Evolutionary conservation across 2,797 vertebrate species (phyloP).

Genomic region (Bothrops alternatus): DNA sequence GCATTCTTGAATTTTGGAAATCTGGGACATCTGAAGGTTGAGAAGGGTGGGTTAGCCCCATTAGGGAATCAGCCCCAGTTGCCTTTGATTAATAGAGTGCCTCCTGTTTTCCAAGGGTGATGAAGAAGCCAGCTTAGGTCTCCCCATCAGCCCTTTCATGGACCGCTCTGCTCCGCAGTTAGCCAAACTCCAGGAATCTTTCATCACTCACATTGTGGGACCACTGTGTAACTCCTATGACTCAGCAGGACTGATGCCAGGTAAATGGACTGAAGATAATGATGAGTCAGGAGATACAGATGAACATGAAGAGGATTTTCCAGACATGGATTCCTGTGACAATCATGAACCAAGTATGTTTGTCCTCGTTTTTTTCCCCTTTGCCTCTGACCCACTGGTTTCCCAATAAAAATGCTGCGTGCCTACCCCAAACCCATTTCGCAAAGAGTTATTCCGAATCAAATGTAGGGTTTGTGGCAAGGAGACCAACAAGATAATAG

Average conservation of each 20-base stretch:
- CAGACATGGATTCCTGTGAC: slow-evolving; percentile 85
- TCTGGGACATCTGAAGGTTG: background rate
- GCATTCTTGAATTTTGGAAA: background rate
- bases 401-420: background rate
- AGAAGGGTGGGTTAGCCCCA: background rate
- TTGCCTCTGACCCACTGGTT: background rate
- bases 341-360: slow-evolving; percentile 79
- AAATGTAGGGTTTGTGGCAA: background rate
- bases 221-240: slow-evolving; percentile 95
- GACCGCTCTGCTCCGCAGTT: slow-evolving; percentile 94
- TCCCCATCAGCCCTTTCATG: slow-evolving; percentile 98
- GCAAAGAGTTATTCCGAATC: background rate
- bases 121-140: slow-evolving; percentile 90
- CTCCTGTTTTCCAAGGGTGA: slow-evolving; percentile 81
- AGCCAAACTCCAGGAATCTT: slow-evolving; percentile 97
- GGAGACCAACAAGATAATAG: background rate
- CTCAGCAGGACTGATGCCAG: slow-evolving; percentile 91
- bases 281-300: slow-evolving; percentile 80
- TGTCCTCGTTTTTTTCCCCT: background rate
- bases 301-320: slow-evolving; percentile 76
- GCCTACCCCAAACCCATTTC: background rate
- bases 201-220: slow-evolving; percentile 98
- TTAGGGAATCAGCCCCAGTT: background rate
- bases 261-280: slow-evolving; percentile 86
- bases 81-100: background rate